Base-by-base conservation (phyloP, 1,140 invertebrate species). In the Drosophila lowei region DNA sequence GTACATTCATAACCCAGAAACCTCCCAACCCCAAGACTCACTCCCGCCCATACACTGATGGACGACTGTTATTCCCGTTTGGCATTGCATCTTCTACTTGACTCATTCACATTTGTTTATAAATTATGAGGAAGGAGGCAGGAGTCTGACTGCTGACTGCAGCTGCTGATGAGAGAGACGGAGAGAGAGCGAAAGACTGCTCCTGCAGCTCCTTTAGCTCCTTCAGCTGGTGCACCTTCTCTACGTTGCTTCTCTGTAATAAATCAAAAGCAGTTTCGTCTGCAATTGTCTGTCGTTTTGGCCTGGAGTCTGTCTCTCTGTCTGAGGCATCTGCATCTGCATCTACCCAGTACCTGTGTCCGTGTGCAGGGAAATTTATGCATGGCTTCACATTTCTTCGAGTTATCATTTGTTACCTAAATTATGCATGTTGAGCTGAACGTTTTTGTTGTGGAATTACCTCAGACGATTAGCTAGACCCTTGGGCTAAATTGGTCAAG, bases 361-460 rank as follows among this genome's bases (percentile, higher is more conserved):
- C 72, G 66, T 44, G 52, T 72, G 75, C 72, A 57, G 60, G 59
- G 21, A 81, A 88, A 86, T 86, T 88, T 86, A 88, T 86, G 81
- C 81, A 78, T 88, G 81, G 83, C 43, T 86, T 89, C 83, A 88
- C 73, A 86, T 86, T 88, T 86, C 83, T 88, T 88, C 84, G 83
- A 86, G 83, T 88, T 86, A 88, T 88, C 83, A 86, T 86, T 86
- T 86, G 78, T 88, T 88, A 86, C 83, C 50, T 86, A 83, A 86
- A 86, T 88, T 86, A 88, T 86, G 80, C 81, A 84, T 83, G 81
- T 88, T 86, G 81, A 88, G 78, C 81, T 79, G 61, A 55, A 80
- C 34, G 83, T 77, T 88, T 85, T 81, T 81, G 81, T 34, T 88
- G 62, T 64, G 53, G 58, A 75, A 77, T 81, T 81, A 85, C 79